phyloP scores from a whole-genome alignment of 2,888 invertebrate genomes.

The Anthrax anthrax region DNA sequence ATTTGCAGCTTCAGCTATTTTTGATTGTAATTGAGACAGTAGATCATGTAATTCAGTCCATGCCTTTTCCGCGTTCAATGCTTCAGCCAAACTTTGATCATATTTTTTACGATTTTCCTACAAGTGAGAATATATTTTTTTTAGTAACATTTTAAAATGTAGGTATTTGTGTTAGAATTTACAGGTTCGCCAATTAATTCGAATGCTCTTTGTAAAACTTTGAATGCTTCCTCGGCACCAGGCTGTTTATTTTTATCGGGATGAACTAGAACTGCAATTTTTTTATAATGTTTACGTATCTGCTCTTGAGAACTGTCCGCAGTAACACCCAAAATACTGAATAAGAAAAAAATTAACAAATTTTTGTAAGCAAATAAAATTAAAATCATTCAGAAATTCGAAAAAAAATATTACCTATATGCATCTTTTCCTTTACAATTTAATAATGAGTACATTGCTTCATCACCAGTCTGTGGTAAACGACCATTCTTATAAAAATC shows the following conservation, averaged over 20 bases:
- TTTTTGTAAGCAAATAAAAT: not conserved
- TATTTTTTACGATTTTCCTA: constrained; percentile 62
- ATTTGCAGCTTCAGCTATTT: constrained; percentile 88
- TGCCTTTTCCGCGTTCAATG: constrained; percentile 69
- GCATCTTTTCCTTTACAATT: constrained; percentile 94
- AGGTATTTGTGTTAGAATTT: constrained; percentile 15
- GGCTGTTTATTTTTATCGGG: constrained; percentile 93
- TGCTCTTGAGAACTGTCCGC: constrained; percentile 83
- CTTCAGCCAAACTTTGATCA: constrained; percentile 57
- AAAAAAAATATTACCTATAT: constrained; percentile 48
- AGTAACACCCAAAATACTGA: constrained; percentile 73
- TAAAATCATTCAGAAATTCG: not conserved
- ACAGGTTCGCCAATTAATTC: constrained; percentile 87
- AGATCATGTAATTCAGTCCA: constrained; percentile 80
- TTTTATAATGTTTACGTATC: constrained; percentile 85
- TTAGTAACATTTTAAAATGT: no score
- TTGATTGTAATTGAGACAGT: constrained; percentile 76
- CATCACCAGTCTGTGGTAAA: constrained; percentile 80
- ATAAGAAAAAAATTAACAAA: constrained; percentile 8
- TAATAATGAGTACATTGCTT: constrained; percentile 83
- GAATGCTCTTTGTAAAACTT: constrained; percentile 88
- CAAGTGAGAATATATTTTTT: constrained; percentile 7
- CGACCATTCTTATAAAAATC: constrained; percentile 30
- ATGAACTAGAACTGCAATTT: constrained; percentile 87
- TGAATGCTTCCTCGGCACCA: constrained; percentile 92